A percentile compares a stretch with the other conserved stretches of the same genome.
These are phyloP conservation scores for Zaprionus lineosus DNA, from an alignment of 2,888 invertebrate species.

Conservation along the genomic window DNA sequence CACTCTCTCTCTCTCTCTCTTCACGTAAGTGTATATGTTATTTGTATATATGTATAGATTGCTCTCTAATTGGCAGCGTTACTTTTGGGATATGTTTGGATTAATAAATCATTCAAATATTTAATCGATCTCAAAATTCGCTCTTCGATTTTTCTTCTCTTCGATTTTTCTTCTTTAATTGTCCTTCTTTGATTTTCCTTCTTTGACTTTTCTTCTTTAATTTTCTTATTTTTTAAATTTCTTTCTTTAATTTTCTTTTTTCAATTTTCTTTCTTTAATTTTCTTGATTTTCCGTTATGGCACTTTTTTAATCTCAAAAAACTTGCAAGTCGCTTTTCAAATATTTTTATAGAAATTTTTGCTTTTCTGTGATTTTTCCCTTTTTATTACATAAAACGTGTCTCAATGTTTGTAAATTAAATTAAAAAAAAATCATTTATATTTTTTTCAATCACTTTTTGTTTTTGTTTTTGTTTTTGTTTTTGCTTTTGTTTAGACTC, in stretches of 20 bases:
- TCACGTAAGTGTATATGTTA: neutral
- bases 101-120: conserved; percentile 7
- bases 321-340: conserved; percentile 8
- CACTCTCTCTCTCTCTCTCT: conserved; percentile 1
- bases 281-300: conserved; percentile 36
- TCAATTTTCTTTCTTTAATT: conserved; percentile 9
- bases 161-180: conserved; percentile 9
- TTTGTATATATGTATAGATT: conserved; percentile 1
- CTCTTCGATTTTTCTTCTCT: conserved; percentile 10
- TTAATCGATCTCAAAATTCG: too few species aligned
- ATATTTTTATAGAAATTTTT: conserved; percentile 21
- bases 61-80: conserved; percentile 63
- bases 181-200: neutral
- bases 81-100: conserved; percentile 57
- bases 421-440: conserved; percentile 10
- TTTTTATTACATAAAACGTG: neutral
- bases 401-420: conserved; percentile 10
- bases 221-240: conserved; percentile 14
- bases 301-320: conserved; percentile 38
- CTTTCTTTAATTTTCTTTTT: conserved; percentile 8
- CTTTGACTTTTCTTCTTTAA: conserved; percentile 53
- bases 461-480: conserved; percentile 10
- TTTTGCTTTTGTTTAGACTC: conserved; percentile 26
- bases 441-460: conserved; percentile 3
- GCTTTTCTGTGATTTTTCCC: neutral